Evolutionary conservation across 1,140 invertebrate species (phyloP), one percentile per base, ranked within the genome.

Genomic region (Caerostris darwini): DNA sequence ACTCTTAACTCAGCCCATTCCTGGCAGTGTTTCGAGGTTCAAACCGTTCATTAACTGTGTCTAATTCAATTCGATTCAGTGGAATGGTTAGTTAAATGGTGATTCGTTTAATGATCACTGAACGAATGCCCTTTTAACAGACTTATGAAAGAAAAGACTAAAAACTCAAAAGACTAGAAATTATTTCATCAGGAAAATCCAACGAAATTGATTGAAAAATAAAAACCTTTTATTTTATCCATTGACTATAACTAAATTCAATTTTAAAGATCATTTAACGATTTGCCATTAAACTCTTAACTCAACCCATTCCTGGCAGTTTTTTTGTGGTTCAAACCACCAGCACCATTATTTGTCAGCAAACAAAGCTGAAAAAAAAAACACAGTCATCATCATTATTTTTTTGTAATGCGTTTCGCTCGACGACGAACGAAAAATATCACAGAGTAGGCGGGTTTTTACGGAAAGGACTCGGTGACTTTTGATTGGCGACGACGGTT

Each of bases 401-500:
- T 67, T 34, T 67, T 67, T 17, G 61, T 64, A n/a, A 67, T 6
- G 14, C 61, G 61, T 67, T 67, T 67, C n/a, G n/a, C 61, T 14
- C 61, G n/a, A 67, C 61, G 61, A n/a, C 17, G 17, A 3, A 34
- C 34, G 3, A 12, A 4, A 4, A 67, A 67, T 14, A n/a, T 67
- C n/a, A 14, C 34, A 50, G n/a, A 85, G 83, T 85, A 85, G 83
- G 83, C 83, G 83, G 54, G 83, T 10, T 85, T n/a, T 50, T 10
- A 58, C 12, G 14, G 34, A 50, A 77, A 12, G 34, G 71, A 77
- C 71, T 50, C 57, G 56, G 83, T 59, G 57, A 85, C 83, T 85
- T 85, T 85, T 85, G 83, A 85, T 85, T 85, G 83, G 83, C 83
- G 83, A 85, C 83, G 83, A 85, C 83, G 19, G 77, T 8, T 85